phyloP scores from a whole-genome alignment of 2,888 invertebrate species.

The Drosophila emarginata region DNA sequence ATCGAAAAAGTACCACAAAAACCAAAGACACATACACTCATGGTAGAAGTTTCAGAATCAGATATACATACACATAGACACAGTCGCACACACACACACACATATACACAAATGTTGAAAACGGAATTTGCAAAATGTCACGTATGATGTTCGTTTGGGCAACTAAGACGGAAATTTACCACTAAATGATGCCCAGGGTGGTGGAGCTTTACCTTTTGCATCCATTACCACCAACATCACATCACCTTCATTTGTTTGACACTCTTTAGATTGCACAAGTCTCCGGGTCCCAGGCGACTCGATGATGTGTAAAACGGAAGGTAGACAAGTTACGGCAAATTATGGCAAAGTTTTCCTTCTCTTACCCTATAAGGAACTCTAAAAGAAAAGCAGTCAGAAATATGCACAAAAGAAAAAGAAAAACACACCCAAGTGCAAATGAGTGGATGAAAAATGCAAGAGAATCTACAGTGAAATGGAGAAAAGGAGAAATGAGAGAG shows the following conservation, averaged over 20 bases:
- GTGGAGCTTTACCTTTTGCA: not conserved
- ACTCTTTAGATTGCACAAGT: not conserved
- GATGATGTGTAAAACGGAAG: conserved; percentile 35
- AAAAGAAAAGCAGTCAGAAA: conserved; percentile 12
- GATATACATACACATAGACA: conserved; percentile 10
- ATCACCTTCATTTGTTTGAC: not conserved
- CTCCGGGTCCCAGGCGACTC: not conserved
- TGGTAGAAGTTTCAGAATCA: conserved; percentile 1
- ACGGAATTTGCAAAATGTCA: conserved; percentile 71
- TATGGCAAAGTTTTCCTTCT: conserved; percentile 34
- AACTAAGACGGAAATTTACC: conserved; percentile 69
- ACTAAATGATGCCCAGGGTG: conserved; percentile 55
- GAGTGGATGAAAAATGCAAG: conserved; percentile 29
- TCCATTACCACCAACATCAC: not conserved
- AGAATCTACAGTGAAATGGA: not conserved
- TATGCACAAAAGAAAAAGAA: not conserved
- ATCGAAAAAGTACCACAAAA: conserved; percentile 44
- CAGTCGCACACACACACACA: not conserved
- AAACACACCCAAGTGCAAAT: conserved; percentile 19
- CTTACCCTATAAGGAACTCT: not conserved
- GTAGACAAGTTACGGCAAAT: conserved; percentile 40
- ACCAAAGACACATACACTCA: conserved; percentile 1
- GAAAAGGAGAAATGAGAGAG: not conserved
- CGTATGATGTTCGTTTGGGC: conserved; percentile 67
- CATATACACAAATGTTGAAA: conserved; percentile 57